A percentile compares a stretch with the other conserved stretches of the same genome.
Conservation (phyloP, 2,113 vertebrate species). For the Eudyptes chrysolophus region DNA sequence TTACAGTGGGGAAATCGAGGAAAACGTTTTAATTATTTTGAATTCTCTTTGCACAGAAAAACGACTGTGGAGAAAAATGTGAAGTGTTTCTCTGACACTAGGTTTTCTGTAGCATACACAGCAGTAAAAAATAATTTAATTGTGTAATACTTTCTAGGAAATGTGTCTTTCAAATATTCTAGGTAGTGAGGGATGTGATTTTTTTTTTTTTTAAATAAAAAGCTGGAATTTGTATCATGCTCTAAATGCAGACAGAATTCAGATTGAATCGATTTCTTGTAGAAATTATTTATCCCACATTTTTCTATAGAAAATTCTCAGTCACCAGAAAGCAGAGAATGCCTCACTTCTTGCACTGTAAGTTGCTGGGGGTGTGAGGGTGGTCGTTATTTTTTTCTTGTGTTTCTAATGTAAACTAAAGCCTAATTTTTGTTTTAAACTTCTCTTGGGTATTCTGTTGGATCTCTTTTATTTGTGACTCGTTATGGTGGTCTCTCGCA, state of each 20-base stretch:
- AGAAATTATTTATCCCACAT: background rate
- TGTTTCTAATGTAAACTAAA: background rate
- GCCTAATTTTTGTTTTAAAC: background rate
- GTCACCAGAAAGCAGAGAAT: background rate
- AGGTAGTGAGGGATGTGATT: background rate
- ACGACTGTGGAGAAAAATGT: background rate
- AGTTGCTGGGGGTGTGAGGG: background rate
- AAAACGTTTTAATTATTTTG: background rate
- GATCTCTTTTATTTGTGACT: background rate
- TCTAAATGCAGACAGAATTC: background rate
- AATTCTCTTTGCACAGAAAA: background rate
- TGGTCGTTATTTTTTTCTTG: background rate
- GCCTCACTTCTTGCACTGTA: background rate
- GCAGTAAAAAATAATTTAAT: background rate
- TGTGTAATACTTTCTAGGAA: background rate
- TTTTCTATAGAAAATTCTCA: background rate
- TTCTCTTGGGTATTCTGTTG: background rate
- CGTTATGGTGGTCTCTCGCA: rapidly evolving
- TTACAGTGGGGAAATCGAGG: background rate
- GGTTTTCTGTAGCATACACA: background rate
- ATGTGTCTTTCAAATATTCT: background rate
- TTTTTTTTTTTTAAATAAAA: background rate
- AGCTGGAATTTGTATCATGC: background rate
- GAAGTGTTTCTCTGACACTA: background rate
- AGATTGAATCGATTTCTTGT: background rate